Conservation (phyloP, 2,113 vertebrate species). For the Dromiciops gliroides region DNA sequence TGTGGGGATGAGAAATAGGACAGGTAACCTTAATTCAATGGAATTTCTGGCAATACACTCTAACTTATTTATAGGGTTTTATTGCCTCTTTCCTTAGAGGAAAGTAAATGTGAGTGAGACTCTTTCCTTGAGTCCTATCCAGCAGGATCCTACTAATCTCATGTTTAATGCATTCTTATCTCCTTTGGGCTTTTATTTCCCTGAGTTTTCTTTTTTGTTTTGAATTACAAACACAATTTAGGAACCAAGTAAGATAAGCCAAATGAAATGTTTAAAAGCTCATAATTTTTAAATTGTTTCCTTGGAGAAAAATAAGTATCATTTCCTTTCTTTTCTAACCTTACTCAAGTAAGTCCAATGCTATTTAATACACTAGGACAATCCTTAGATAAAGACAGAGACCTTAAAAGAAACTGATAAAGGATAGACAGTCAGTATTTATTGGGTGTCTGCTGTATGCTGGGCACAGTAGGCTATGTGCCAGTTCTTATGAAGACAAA, state of each 20-base stretch:
- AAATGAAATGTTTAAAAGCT: background rate
- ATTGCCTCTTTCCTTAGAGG: background rate
- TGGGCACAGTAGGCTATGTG: background rate
- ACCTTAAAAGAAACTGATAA: background rate
- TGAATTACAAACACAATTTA: background rate
- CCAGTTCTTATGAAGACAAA: background rate
- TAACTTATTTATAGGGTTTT: background rate
- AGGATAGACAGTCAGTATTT: background rate
- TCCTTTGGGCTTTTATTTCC: background rate
- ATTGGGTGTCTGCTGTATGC: background rate
- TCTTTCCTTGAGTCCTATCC: background rate
- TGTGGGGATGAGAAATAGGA: background rate
- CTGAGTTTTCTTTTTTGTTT: background rate
- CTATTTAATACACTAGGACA: background rate
- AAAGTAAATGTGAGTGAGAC: background rate
- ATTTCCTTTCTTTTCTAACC: background rate
- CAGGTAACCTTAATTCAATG: background rate
- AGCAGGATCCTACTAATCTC: background rate
- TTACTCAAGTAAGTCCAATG: background rate
- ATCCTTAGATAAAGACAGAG: background rate
- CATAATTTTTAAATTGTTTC: background rate
- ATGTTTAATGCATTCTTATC: background rate
- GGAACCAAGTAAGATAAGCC: background rate
- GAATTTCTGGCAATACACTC: background rate
- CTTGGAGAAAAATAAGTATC: background rate